Evolutionary conservation across 2,113 vertebrate species (phyloP).

Genomic region (Phyllopteryx taeniolatus): DNA sequence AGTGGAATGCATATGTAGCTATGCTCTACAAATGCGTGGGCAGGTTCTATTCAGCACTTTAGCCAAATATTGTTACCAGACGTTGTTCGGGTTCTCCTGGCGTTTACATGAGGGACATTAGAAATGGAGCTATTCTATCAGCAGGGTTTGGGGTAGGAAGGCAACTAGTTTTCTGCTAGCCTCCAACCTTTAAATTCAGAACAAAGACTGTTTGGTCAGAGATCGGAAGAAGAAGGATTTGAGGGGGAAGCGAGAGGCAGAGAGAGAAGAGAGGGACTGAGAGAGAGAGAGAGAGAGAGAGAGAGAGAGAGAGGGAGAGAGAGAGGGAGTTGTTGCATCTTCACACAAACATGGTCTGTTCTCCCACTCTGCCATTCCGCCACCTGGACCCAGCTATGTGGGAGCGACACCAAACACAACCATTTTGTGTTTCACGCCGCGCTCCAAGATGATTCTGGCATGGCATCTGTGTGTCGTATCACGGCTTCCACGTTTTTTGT

Average conservation of each 20-base stretch:
- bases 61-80: neutral
- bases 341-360: conserved; percentile 71
- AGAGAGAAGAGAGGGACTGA: neutral
- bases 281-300: conserved; percentile 28
- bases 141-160: conserved; percentile 55
- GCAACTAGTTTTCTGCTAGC: conserved; percentile 66
- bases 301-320: conserved; percentile 55
- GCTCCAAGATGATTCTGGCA: conserved; percentile 5
- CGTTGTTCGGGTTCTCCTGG: neutral
- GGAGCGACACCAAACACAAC: conserved; percentile 63
- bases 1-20: no score
- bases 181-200: conserved; percentile 68
- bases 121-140: neutral
- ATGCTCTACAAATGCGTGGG: neutral
- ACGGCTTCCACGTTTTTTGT: conserved; percentile 45
- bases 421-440: conserved; percentile 59
- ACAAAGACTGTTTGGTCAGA: conserved; percentile 56
- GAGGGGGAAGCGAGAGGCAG: neutral
- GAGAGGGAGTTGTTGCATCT: conserved; percentile 67
- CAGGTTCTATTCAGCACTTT: neutral
- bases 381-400: conserved; percentile 69
- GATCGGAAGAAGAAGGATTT: conserved; percentile 48
- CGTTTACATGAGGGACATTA: neutral
- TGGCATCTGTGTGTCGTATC: conserved; percentile 22
- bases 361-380: conserved; percentile 73